Base-by-base conservation (phyloP, 2,113 vertebrate species). In the Atrichornis clamosus region DNA sequence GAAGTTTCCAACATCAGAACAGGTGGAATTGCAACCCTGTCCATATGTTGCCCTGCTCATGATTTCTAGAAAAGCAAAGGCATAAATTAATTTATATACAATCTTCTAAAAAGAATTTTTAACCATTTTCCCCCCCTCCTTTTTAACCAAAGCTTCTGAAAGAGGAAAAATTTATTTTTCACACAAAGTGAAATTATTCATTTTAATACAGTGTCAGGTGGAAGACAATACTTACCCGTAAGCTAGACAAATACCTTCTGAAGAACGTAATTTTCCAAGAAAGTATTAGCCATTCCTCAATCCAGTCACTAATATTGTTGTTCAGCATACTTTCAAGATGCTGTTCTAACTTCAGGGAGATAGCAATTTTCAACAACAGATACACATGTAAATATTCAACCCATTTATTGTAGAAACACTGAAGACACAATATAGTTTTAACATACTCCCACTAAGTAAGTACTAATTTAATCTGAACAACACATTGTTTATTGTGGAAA, bases 321-420 rank as follows among this genome's bases (percentile, higher is more conserved):
- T 49, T 69, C 63, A 55, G 59, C 35, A 65, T 28, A 65, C 50
- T 69, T 95, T 68, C 42, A 84, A 59, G 84, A 37, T 20, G 21
- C 11, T 73, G 23, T 28, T 77, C 30, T 24, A 82, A 79, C 53
- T 87, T 93, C 63, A 73, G 13, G 20, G 67, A 91, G 27, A 85
- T 3, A 60, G 56, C 50, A 26, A 84, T 53, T 89, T 93, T 60
- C 83, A 87, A 63, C 50, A 95, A 79, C 20, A 56, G 28, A 63
- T 72, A 59, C 83, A 75, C n/a, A 49, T 30, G 20, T 63, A 83
- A 93, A 77, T 67, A 86, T 41, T 95, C 6, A 37, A 39, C 80
- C 76, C 7, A 59, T 96, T 97, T 96, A 96, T 93, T 96, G 76
- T 72, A 60, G 44, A 84, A 94, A 93, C 56, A 88, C n/a, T 33